Base-by-base conservation (phyloP, 2,888 invertebrate genomes). In the Parnassius apollo region DNA sequence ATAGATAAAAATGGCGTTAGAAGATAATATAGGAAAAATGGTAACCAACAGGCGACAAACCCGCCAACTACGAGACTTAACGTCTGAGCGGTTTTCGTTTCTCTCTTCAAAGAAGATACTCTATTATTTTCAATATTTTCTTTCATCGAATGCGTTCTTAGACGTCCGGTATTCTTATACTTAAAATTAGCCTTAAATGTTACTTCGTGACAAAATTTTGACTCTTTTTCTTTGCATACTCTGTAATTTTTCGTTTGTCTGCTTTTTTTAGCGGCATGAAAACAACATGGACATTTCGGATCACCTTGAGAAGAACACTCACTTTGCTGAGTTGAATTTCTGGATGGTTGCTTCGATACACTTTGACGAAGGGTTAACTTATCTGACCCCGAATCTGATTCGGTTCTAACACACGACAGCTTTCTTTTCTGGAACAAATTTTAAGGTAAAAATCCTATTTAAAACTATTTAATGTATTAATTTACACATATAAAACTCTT, bases 61-160 rank as follows among this genome's bases (percentile, higher is more conserved):
- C 97, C 97, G 0, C 97, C 97, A 0, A 97, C 96, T 0, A 97
- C 97, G 7, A 97, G 94, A 67, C 96, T 96, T 57, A 97, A 82
- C 0, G 97, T 97, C 77, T 97, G 96, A 2, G 97, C 97, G 0
- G 97, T 97, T 87, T 97, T 97, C 3, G 96, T 96, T 78, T 97
- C 97, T 57, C 96, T 91, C 59, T 96, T 93, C 63, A 95, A 85
- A 9, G 94, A 95, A 0, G 95, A 95, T 1, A 95, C 95, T 68
- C 95, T 86, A 71, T 93, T 93, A 72, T 93, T 94, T 42, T 93
- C 92, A 11, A 91, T 84, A 48, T 93, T 91, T 45, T 94, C 88
- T 66, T 92, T 92, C 4, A 93, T 83, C 0, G 93, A 93, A 75
- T 93, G 93, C 1, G 91, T 92, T 46, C 93, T 82, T 2, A 86